phyloP scores from a whole-genome alignment of 2,797 vertebrate species.

The Lateolabrax maculatus region DNA sequence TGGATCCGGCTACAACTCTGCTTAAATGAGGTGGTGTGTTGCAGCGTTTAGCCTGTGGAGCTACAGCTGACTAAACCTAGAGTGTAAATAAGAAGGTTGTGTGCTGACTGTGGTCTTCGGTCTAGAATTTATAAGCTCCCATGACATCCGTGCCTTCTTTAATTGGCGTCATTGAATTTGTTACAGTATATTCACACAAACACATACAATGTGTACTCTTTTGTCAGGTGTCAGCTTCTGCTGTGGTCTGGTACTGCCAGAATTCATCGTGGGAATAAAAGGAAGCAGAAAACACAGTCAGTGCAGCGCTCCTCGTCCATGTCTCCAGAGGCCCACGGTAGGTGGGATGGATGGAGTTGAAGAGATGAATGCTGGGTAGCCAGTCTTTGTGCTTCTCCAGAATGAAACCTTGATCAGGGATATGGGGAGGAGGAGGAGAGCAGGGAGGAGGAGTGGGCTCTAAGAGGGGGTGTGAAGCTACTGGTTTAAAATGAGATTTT shows the following conservation, averaged over 20 bases:
- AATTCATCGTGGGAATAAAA: constrained; percentile 44
- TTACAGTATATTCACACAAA: constrained; percentile 25
- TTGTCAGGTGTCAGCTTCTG: constrained; percentile 54
- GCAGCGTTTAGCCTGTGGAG: constrained; percentile 30
- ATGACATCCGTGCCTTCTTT: constrained; percentile 39
- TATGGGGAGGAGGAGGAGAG: constrained; percentile 49
- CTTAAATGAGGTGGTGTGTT: constrained; percentile 43
- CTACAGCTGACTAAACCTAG: constrained; percentile 20
- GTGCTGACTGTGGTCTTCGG: constrained; percentile 12
- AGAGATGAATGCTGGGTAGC: constrained; percentile 58
- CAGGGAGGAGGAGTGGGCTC: constrained; percentile 57
- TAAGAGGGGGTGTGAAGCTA: constrained; percentile 68
- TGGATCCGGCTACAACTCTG: constrained; percentile 44
- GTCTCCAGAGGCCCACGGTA: constrained; percentile 54
- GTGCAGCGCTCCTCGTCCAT: constrained; percentile 14
- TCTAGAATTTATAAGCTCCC: constrained; percentile 42
- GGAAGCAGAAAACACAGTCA: constrained; percentile 29
- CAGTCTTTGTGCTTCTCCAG: constrained; percentile 67
- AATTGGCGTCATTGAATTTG: constrained; percentile 56
- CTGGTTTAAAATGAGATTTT: constrained; percentile 81
- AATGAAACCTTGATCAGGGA: constrained; percentile 74
- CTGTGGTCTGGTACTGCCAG: constrained; percentile 32
- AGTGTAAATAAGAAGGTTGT: constrained; percentile 27
- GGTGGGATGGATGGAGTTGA: constrained; percentile 54
- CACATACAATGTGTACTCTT: constrained; percentile 13